Base-by-base conservation (phyloP, 2,113 vertebrate species). In the Tychaedon coryphoeus region DNA sequence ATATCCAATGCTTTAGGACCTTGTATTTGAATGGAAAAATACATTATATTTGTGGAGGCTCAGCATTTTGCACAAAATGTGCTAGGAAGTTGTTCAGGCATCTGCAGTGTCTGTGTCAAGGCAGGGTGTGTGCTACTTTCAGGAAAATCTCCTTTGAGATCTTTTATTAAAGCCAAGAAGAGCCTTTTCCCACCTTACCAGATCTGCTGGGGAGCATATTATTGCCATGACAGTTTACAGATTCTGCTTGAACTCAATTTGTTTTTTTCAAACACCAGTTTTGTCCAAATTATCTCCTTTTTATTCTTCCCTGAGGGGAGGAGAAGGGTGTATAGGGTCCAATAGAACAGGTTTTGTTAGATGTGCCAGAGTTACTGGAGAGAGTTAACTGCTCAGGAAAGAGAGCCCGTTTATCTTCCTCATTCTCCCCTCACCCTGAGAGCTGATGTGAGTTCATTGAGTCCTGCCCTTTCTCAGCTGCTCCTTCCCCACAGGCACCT, bases 21-120 rank as follows among this genome's bases (percentile, higher is more conserved):
- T 88, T 81, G 56, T 69, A 33, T 86, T 42, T 48, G 53, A 76
- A 36, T 25, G 43, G 60, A 22, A 33, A 69, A 40, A 33, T 9
- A 72, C 34, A 36, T 69, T 56, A 43, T 9, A 61, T 57, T 84
- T 84, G 38, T 65, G 29, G 48, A 72, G 9, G 17, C 28, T 64
- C n/a, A 48, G 19, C 36, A 2, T 80, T 70, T 62, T 74, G 48
- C 19, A 67, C n/a, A 67, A 56, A 60, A 51, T 19, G 5, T 19
- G 3, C 54, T 64, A 1, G 0, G 1, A 61, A 60, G 19, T 33
- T 60, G 19, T 71, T 82, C 25, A 33, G 53, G 16, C 4, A 5
- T 72, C 60, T 47, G 0, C 4, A 77, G 43, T 12, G 18, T 43
- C 71, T 66, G 33, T 38, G 29, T 29, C 19, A 53, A 70, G 58